Base-by-base conservation (phyloP, 2,888 invertebrate genomes). In the Rhagonycha fulva region DNA sequence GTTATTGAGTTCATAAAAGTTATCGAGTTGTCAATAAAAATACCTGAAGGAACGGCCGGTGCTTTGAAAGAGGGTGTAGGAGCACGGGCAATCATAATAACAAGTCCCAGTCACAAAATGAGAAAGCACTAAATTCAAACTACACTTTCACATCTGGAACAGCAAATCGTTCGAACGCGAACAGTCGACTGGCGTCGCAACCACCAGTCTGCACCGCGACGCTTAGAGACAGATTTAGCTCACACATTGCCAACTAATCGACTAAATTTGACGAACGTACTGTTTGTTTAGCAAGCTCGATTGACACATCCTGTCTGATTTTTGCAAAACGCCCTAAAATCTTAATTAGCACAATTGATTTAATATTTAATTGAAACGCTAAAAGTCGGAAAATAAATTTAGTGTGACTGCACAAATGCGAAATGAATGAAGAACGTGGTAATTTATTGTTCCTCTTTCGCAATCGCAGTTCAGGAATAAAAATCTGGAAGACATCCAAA, bases 51-150 rank as follows among this genome's bases (percentile, higher is more conserved):
- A 79, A 92, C 90, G 83, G 94, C 92, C 86, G 93, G 94, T 84
- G 95, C 95, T 90, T 94, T 95, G 90, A 95, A 95, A 87, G 93
- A 94, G 82, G 95, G 95, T 82, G 92, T 91, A 28, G 82, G 82
- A n/a, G 82, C 79, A 70, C 82, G 82, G 19, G 82, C 78, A 63
- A 82, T 82, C 83, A 83, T 82, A 67, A 72, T 75, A 72, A 63
- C 47, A 66, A 77, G 71, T 77, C 69, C 67, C 73, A 67, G 72
- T 74, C 61, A 70, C 71, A 74, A 71, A 72, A 77, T 74, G 72
- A 74, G 30, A 60, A 69, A 63, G 72, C 72, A 70, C 74, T 77
- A 68, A 70, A 70, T 73, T 62, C 71, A 47, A 68, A 75, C 72
- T 73, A 70, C 75, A 77, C 70, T 62, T 72, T 75, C 77, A 76